Base-by-base conservation (phyloP, 2,888 invertebrate genomes). In the Mesoligia furuncula region DNA sequence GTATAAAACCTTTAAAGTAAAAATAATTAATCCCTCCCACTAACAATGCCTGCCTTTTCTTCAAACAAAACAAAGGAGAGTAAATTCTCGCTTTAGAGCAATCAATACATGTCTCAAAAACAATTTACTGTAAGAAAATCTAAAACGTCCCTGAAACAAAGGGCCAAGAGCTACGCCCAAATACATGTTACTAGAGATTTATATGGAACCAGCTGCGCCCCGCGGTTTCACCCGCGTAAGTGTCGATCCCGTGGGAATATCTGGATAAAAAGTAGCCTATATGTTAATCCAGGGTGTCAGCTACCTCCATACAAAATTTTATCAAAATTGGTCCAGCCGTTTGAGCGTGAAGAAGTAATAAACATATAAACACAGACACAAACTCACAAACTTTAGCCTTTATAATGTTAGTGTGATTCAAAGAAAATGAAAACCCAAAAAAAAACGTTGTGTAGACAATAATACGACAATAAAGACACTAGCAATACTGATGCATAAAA, bases 31-130 rank as follows among this genome's bases (percentile, higher is more conserved):
- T 76, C 78, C 81, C 75, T 80, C 72, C 69, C 57, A 42, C 31
- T 70, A 82, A 85, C 85, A 88, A 88, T 72, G 65, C 79, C 79
- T 72, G 71, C 73, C 70, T 45, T 83, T 85, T 64, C 81, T 84
- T 36, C 39, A 80, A 87, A 82, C 79, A 85, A 84, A 88, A 83
- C 86, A 88, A 86, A 84, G 79, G 81, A 87, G 79, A 86, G 89
- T 85, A 89, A 91, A 90, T 87, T 87, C 76, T 78, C 80, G 76
- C 85, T 81, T 74, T 77, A 68, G 74, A 85, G 89, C 89, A 93
- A 94, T 94, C 94, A 93, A 95, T 95, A 94, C 87, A 88, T 92
- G 92, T 93, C 92, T 87, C 82, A 91, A 93, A 88, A 94, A 94
- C 93, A 93, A 93, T 94, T 93, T 90, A 86, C 87, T 90, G 89